Evolutionary conservation across 2,113 vertebrate genomes (phyloP).

Genomic region (Hystrix cristata): DNA sequence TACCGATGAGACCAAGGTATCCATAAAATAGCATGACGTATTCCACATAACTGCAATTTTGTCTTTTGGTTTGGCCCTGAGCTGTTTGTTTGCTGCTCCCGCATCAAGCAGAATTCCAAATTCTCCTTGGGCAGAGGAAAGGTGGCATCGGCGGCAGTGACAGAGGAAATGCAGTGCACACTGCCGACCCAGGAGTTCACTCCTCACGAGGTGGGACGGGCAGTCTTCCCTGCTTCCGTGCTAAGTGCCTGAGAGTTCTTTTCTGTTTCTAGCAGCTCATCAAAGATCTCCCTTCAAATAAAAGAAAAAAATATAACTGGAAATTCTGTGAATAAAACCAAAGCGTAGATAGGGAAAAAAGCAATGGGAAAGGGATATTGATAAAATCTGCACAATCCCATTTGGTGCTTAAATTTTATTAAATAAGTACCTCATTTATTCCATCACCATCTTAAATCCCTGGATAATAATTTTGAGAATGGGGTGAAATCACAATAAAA

Average conservation of each 20-base stretch:
- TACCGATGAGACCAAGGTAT: slow-evolving; percentile 79
- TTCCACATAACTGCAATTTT: slow-evolving; percentile 75
- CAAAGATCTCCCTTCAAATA: slow-evolving; percentile 94
- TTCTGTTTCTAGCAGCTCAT: slow-evolving; percentile 96
- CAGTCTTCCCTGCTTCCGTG: slow-evolving; percentile 85
- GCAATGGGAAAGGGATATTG: neutral
- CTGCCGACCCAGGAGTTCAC: slow-evolving; percentile 46
- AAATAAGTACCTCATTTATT: neutral
- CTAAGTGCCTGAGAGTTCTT: slow-evolving; percentile 87
- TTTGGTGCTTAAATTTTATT: slow-evolving; percentile 20
- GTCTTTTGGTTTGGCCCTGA: slow-evolving; percentile 89
- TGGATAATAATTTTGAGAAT: slow-evolving; percentile 15
- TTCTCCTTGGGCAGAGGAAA: slow-evolving; percentile 81
- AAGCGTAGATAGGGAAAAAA: neutral
- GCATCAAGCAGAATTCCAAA: slow-evolving; percentile 84
- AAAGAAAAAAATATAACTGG: slow-evolving; percentile 59
- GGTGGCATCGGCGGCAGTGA: slow-evolving; percentile 26
- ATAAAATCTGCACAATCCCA: slow-evolving; percentile 5
- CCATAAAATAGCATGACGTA: slow-evolving; percentile 81
- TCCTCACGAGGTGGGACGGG: slow-evolving; percentile 88
- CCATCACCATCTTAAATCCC: neutral
- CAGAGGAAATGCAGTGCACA: slow-evolving; percentile 35
- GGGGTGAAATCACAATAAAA: neutral
- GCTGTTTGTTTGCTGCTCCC: slow-evolving; percentile 87
- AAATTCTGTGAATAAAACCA: neutral